These are phyloP conservation scores for Chromis chromis DNA, from an alignment of 2,797 vertebrate genomes.

Conservation along the genomic window DNA sequence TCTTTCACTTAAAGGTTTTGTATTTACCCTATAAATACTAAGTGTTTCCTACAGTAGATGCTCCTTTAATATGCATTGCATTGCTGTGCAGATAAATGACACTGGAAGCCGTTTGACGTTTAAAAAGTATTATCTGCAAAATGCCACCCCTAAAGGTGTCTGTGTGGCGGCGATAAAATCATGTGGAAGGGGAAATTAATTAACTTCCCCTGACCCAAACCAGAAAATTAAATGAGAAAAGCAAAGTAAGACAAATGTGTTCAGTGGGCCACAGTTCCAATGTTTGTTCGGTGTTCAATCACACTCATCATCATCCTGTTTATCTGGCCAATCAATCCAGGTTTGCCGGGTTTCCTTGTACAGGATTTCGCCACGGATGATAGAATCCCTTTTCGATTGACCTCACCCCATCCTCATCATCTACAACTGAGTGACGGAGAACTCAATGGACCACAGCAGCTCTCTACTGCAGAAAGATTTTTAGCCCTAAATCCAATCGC, in stretches of 20 bases:
- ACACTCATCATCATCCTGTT: slow-evolving; percentile 47
- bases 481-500: slow-evolving; percentile 44
- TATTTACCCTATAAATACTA: neutral
- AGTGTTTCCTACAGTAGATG: slow-evolving; percentile 5
- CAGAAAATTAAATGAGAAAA: slow-evolving; percentile 54
- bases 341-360: slow-evolving; percentile 27
- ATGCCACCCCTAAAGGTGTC: slow-evolving; percentile 11
- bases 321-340: slow-evolving; percentile 49
- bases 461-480: slow-evolving; percentile 35
- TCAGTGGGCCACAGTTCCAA: slow-evolving; percentile 34
- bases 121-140: slow-evolving; percentile 30
- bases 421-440: slow-evolving; percentile 32
- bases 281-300: slow-evolving; percentile 45
- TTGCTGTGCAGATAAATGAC: slow-evolving; percentile 28
- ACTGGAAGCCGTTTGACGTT: slow-evolving; percentile 12
- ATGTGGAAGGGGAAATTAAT: slow-evolving; percentile 61
- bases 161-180: slow-evolving; percentile 55
- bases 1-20: neutral
- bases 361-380: slow-evolving; percentile 47
- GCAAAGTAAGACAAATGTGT: slow-evolving; percentile 48
- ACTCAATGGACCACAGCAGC: slow-evolving; percentile 34
- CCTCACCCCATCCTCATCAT: slow-evolving; percentile 44
- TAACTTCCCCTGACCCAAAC: slow-evolving; percentile 60
- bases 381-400: slow-evolving; percentile 41
- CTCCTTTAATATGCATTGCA: slow-evolving; percentile 5